phyloP scores from a whole-genome alignment of 2,888 invertebrate species.

The Homarus gammarus region DNA sequence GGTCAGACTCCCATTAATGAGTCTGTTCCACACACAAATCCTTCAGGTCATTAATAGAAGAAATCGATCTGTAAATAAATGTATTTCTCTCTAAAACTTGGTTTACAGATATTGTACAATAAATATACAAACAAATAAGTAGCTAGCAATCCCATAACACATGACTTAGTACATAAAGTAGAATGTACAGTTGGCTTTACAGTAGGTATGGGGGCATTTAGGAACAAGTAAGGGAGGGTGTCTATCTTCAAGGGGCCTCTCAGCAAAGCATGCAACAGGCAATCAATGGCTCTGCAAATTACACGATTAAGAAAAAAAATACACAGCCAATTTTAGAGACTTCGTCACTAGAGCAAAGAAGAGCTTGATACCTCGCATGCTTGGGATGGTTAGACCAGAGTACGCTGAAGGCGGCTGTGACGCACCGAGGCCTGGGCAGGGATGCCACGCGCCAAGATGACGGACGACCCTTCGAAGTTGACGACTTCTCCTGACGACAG shows the following conservation, averaged over 20 bases:
- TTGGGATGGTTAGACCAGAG: slow-evolving; percentile 20
- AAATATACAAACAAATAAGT: slow-evolving; percentile 68
- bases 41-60: slow-evolving; percentile 25
- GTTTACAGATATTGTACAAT: slow-evolving; percentile 70
- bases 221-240: slow-evolving; percentile 10
- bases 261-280: slow-evolving; percentile 15
- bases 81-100: slow-evolving; percentile 70
- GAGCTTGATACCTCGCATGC: slow-evolving; percentile 32
- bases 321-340: slow-evolving; percentile 30
- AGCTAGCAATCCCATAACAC: slow-evolving; percentile 58
- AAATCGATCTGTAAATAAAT: slow-evolving; percentile 69
- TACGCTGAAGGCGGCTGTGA: background rate
- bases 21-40: too few species aligned
- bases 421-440: background rate
- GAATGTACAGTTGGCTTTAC: slow-evolving; percentile 56
- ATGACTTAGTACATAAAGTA: slow-evolving; percentile 59
- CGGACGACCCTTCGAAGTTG: background rate
- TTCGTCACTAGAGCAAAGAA: slow-evolving; percentile 5
- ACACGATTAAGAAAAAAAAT: background rate
- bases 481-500: background rate
- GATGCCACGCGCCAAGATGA: background rate
- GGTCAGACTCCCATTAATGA: too few species aligned
- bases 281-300: slow-evolving; percentile 12
- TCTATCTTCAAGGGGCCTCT: slow-evolving; percentile 19
- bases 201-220: slow-evolving; percentile 5